Conservation (phyloP, 2,113 vertebrate species). For the Sarotherodon lohbergeri region DNA sequence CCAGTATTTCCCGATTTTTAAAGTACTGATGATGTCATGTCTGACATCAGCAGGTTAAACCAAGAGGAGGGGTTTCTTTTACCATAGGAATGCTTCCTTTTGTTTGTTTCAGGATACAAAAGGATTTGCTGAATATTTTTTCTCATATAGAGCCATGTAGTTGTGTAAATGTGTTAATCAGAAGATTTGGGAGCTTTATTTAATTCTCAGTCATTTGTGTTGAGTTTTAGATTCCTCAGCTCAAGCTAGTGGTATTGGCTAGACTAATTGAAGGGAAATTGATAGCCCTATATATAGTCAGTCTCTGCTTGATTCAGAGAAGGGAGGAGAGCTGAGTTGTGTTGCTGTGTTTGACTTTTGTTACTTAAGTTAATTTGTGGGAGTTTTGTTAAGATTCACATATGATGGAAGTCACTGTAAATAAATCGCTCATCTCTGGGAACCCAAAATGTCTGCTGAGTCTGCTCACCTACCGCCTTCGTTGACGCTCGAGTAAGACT, state of each 20-base stretch:
- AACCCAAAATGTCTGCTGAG: background rate
- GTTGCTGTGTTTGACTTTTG: background rate
- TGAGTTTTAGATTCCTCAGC: background rate
- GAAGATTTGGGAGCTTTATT: background rate
- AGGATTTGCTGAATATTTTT: background rate
- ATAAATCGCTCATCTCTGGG: background rate
- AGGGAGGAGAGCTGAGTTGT: background rate
- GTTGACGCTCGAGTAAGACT: rapidly evolving
- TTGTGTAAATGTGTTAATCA: background rate
- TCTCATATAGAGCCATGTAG: background rate
- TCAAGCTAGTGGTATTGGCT: background rate
- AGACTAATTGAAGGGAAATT: rapidly evolving
- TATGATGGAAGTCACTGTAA: background rate
- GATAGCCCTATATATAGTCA: background rate
- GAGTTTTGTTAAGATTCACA: background rate
- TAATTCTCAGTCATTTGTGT: background rate
- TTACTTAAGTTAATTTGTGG: background rate
- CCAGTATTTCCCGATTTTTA: background rate
- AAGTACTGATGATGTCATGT: background rate
- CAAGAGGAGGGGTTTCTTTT: background rate
- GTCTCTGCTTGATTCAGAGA: background rate
- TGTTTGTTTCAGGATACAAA: background rate
- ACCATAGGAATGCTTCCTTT: background rate
- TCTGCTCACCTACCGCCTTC: background rate
- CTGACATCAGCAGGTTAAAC: background rate